Evolutionary conservation across 2,113 vertebrate genomes (phyloP), one percentile per base, ranked within the genome.

Genomic region (Centropus unirufus): DNA sequence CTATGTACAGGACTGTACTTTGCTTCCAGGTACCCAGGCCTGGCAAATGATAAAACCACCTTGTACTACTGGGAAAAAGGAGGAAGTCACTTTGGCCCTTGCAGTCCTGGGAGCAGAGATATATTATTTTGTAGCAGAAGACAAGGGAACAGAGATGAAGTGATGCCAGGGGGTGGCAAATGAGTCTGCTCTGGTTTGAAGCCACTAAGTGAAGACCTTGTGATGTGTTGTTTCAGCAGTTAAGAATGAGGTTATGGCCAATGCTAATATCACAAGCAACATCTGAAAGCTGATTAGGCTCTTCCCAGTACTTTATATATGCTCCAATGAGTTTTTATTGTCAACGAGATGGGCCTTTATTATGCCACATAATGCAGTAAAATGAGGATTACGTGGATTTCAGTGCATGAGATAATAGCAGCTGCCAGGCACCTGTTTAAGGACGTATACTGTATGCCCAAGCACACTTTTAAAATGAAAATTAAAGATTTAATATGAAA

Each of bases 371-470:
- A 95, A 86, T 96, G 89, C 84, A 87, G 63, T 93, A 95, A 91
- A 87, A 40, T 92, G 72, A 97, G 85, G 90, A 85, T 95, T 95
- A 92, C 89, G 95, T 93, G 79, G 77, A 51, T 96, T 93, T 94
- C 91, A 95, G 92, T 55, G 57, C 24, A 89, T 96, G 75, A 95
- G 89, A 91, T 96, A 97, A 96, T 96, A 96, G 61, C 58, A 77
- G 81, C 77, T 86, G 75, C 93, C 57, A 83, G 75, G 55, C 59
- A 97, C 87, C 96, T 93, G 75, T 85, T 97, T 89, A 84, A 83
- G 52, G 90, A 92, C 84, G 36, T 93, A 77, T 40, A 64, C 72
- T 93, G 61, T 93, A 40, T 90, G 34, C 18, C 44, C 73, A 72
- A 84, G 69, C 22, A 62, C 91, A 93, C 64, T 44, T 62, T 87